phyloP scores from a whole-genome alignment of 2,113 vertebrate species.

The Oncorhynchus nerka region DNA sequence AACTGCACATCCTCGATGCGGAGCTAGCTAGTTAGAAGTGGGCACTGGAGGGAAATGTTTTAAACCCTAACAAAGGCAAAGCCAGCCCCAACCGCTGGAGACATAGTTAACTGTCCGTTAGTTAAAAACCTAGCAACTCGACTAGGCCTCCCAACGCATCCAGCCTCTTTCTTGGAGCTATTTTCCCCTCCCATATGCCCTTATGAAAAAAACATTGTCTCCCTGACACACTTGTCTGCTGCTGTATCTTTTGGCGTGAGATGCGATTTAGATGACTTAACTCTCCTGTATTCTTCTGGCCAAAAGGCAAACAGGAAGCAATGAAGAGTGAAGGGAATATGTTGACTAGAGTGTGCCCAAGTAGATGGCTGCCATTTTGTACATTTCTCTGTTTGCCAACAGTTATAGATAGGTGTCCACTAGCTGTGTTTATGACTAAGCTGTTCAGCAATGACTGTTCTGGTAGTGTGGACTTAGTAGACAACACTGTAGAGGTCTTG shows the following conservation, averaged over 20 bases:
- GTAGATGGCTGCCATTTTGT: conserved; percentile 17
- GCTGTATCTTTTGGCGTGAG: not conserved
- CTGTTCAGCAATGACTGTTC: too few species aligned
- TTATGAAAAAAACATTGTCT: not conserved
- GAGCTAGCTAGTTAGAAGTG: not conserved
- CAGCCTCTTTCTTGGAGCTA: not conserved
- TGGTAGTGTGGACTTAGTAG: too few species aligned
- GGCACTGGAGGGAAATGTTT: too few species aligned
- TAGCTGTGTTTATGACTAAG: too few species aligned
- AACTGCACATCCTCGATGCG: not conserved
- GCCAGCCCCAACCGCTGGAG: not conserved
- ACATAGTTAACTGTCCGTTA: conserved; percentile 12
- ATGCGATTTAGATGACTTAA: not conserved
- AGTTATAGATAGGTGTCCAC: too few species aligned
- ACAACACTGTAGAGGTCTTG: too few species aligned
- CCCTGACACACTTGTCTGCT: not conserved
- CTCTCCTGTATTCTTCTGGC: not conserved
- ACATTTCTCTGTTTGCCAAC: not conserved
- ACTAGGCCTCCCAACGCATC: not conserved
- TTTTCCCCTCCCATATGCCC: not conserved
- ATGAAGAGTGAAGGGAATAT: too few species aligned
- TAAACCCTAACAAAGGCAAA: not conserved
- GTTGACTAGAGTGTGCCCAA: not conserved
- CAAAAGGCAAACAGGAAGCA: too few species aligned
- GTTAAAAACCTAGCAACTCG: not conserved